Base-by-base conservation (phyloP, 2,888 invertebrate genomes). In the Phyllotreta cruciferae region DNA sequence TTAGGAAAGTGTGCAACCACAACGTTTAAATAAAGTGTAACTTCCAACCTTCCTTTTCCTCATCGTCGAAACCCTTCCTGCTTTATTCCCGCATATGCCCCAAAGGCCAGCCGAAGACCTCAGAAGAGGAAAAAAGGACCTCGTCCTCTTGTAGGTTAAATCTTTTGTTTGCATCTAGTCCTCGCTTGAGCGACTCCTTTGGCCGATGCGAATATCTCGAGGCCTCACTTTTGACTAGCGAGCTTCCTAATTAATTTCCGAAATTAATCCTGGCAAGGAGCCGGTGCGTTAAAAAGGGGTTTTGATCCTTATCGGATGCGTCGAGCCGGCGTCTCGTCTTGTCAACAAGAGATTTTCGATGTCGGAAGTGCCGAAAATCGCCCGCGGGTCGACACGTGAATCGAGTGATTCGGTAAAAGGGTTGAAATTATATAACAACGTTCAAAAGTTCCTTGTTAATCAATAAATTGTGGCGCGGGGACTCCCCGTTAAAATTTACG, bases 241-340 rank as follows among this genome's bases (percentile, higher is more conserved):
- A 60, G 60, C 50, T 64, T 71, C 36, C 14, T 10, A 70, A 72
- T 71, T 72, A 72, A 69, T 69, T 71, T 66, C 66, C 66, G 69
- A 71, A 71, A 70, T 71, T 71, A 71, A 71, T 71, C 70, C 24
- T 24, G 24, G 24, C 24, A 24, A 24, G 24, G 24, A 24, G 24
- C 24, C 24, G 24, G 24, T 1, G 24, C 24, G 24, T 24, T 24
- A 24, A 24, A 24, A 24, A 24, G 24, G 24, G 24, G 24, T 24
- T 24, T 24, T 24, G 24, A 24, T 24, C 24, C 24, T 24, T 24
- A 24, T 24, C 24, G 24, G 24, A 24, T 24, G 24, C 24, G 24
- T 24, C 24, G 24, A 24, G 24, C 24, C 4, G 24, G 4, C 24
- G 24, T 24, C 24, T 39, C 63, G 63, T 64, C 63, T 61, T 64